Evolutionary conservation across 2,113 vertebrate species (phyloP).

Genomic region (Scolopax mira): DNA sequence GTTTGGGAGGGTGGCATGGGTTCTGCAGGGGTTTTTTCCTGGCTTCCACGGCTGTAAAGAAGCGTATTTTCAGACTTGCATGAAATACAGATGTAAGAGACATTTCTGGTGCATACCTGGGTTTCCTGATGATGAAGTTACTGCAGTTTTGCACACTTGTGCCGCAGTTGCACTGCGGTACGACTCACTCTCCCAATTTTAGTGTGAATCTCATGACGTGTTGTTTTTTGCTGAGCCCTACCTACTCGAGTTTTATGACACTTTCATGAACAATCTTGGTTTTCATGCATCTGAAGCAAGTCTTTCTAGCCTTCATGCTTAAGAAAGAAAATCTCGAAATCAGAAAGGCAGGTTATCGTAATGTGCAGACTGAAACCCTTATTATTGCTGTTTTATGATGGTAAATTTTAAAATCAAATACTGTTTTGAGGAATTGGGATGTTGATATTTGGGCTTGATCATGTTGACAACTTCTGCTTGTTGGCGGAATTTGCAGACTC

Average conservation of each 20-base stretch:
- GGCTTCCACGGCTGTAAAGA: not conserved
- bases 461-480: not conserved
- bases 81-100: not conserved
- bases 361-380: rapidly evolving
- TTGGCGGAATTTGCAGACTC: not conserved
- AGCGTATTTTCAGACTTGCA: not conserved
- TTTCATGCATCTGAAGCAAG: not conserved
- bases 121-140: not conserved
- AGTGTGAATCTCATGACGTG: not conserved
- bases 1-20: not conserved
- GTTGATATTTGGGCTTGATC: not conserved
- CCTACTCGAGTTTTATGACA: not conserved
- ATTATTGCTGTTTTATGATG: not conserved
- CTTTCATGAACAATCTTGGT: not conserved
- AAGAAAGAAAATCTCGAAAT: not conserved
- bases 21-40: not conserved
- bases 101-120: not conserved
- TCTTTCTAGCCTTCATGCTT: not conserved
- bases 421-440: not conserved
- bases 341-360: not conserved
- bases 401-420: not conserved
- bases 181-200: not conserved
- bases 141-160: not conserved
- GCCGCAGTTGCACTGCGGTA: not conserved
- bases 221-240: not conserved